Base-by-base conservation (phyloP, 1,140 invertebrate genomes). In the Schmidtea mediterranea region DNA sequence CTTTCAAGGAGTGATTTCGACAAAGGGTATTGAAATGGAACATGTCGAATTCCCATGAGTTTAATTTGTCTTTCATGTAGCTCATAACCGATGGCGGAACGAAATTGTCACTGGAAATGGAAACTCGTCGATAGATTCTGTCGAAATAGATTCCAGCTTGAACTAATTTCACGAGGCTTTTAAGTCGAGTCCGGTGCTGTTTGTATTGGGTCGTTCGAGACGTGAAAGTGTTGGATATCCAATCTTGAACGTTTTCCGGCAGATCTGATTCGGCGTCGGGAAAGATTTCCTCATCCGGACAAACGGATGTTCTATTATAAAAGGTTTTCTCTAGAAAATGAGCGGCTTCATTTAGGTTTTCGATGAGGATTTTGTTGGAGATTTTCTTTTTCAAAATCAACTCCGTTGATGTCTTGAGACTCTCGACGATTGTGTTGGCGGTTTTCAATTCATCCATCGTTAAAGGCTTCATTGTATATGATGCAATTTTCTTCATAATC, bases 201-300 rank as follows among this genome's bases (percentile, higher is more conserved):
- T 38, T 68, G 65, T 48, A 57, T 57, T 8, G 57, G 51, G 43
- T 45, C 36, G 36, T 46, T 39, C 16, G 49, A 50, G 18, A 80
- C 71, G 82, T 89, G 66, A 89, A 89, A 5, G 82, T 89, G 16
- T 81, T 82, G 13, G 82, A 80, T 53, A 89, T 62, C 82, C 82
- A 87, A 61, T 87, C 80, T 47, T 82, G 73, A 1, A 86, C 82
- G 66, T 86, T 81, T 36, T 76, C 79, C 40, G 81, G 81, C 37
- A 86, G 80, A 19, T 41, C 40, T 10, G 26, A 32, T 32, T 32
- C 5, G 5, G 26, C 26, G 10, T 32, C 26, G 10, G 26, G 10
- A 32, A 32, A 32, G 10, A 32, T 32, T 32, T 32, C 26, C 26
- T 32, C 26, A 6, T 32, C 26, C 10, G 26, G 26, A 32, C 5